Conservation (phyloP, 2,797 vertebrate genomes). For the Chiroxiphia lanceolata region DNA sequence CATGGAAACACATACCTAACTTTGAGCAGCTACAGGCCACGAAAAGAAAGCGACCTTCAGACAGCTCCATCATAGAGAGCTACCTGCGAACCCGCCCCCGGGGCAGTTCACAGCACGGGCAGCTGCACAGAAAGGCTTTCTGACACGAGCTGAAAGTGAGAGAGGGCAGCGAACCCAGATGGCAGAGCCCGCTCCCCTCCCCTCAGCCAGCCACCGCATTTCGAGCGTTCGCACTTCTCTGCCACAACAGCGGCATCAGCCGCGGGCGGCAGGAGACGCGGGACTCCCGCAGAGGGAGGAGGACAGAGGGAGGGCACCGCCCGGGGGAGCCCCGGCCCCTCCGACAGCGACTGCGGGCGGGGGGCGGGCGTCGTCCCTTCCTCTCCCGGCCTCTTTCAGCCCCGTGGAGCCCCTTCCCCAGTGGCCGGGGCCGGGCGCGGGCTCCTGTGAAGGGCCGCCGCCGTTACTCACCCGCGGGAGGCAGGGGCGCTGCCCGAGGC, state of each 20-base stretch:
- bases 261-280: not conserved
- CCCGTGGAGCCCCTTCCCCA: not conserved
- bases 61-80: fast-evolving
- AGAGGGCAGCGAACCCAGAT: not conserved
- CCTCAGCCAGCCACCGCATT: fast-evolving
- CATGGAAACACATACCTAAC: not conserved
- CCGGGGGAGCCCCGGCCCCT: not conserved
- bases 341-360: not conserved
- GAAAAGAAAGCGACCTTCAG: not conserved
- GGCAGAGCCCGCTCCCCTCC: fast-evolving
- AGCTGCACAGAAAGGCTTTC: fast-evolving
- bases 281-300: no score
- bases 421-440: not conserved
- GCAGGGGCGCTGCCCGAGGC: not conserved
- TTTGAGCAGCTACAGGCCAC: fast-evolving
- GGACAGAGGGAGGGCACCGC: no score
- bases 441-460: not conserved
- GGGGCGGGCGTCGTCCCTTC: no score
- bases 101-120: fast-evolving
- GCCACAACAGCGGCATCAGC: not conserved
- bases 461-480: slow-evolving; percentile 17
- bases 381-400: not conserved
- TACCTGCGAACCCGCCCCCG: not conserved
- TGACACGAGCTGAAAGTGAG: fast-evolving
- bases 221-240: fast-evolving